Percentiles rank a stretch among this genome's conserved stretches.
phyloP scores from a whole-genome alignment of 2,888 invertebrate species.

The Ephialtes manifestator region DNA sequence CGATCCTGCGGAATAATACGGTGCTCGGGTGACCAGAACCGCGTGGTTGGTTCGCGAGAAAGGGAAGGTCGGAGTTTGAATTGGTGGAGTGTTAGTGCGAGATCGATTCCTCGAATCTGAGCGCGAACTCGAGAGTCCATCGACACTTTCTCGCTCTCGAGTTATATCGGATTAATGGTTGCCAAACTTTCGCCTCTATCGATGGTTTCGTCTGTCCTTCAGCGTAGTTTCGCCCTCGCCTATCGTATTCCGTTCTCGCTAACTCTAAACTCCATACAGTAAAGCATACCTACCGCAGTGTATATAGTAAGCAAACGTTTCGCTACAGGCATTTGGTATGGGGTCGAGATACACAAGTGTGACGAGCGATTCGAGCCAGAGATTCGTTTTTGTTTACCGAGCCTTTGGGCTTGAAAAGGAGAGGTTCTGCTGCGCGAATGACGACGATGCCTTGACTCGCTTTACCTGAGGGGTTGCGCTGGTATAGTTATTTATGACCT shows the following conservation, averaged over 20 bases:
- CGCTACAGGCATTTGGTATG: not conserved
- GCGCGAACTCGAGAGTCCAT: slow-evolving; percentile 63
- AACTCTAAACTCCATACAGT: slow-evolving; percentile 48
- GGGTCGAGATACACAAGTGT: not conserved
- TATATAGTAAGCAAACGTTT: slow-evolving; percentile 21
- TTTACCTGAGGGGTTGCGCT: not conserved
- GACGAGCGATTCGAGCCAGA: slow-evolving; percentile 26
- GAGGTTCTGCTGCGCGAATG: not conserved
- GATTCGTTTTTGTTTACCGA: slow-evolving; percentile 37
- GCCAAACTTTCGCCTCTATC: slow-evolving; percentile 52
- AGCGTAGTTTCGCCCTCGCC: slow-evolving; percentile 33
- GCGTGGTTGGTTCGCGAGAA: slow-evolving; percentile 13
- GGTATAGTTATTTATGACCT: slow-evolving; percentile 24
- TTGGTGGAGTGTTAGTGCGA: slow-evolving; percentile 34
- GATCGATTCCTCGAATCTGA: slow-evolving; percentile 70
- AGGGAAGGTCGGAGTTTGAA: not conserved
- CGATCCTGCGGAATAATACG: slow-evolving; percentile 73
- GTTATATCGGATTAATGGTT: slow-evolving; percentile 67
- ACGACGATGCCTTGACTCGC: slow-evolving; percentile 8
- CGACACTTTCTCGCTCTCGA: slow-evolving; percentile 31
- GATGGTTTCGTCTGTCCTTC: slow-evolving; percentile 53
- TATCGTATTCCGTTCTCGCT: slow-evolving; percentile 6
- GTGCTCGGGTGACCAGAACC: slow-evolving; percentile 50
- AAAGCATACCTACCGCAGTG: slow-evolving; percentile 35
- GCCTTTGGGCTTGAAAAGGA: not conserved